Base-by-base conservation (phyloP, 2,888 invertebrate genomes). In the Stenchaetothrips biformis region DNA sequence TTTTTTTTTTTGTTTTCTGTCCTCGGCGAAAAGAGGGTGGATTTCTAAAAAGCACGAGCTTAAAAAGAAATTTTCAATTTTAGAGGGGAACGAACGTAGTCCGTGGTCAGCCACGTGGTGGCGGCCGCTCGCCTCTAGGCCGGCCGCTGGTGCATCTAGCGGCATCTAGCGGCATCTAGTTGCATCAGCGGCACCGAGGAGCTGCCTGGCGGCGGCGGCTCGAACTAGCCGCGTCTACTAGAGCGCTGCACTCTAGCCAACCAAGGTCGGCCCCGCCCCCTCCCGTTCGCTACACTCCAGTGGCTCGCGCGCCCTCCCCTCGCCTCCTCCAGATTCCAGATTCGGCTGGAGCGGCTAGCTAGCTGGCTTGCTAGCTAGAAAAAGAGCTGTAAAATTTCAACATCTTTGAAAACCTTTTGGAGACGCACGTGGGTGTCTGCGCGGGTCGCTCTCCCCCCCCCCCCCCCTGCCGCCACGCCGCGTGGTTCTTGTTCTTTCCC, bases 141-240 rank as follows among this genome's bases (percentile, higher is more conserved):
- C 37, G 37, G 37, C 37, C 37, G 37, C 37, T 4, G 67, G 67
- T 74, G 67, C 67, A 74, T 25, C 67, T 74, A 25, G 67, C 67
- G 67, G 21, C 67, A n/a, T 74, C 67, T 74, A 25, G 21, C 67
- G 67, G 21, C 11, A 21, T 74, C 67, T 74, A 74, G 67, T 21
- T 74, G 25, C 67, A 74, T 74, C 67, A 74, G 67, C 67, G 21
- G 67, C 21, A 8, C 67, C 11, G 67, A 9, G 67, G 21, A 25
- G 67, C 67, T 25, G 25, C 25, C 67, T 74, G 25, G 67, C 67
- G 67, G 67, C 67, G 25, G 67, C 67, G 67, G 67, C 67, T 74
- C 11, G 67, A 74, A 74, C 67, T 74, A 74, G 67, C 67, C 21
- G 67, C 25, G 25, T 21, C 67, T 9, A 21, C 53, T 53, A 53